Percentiles rank a stretch among this genome's conserved stretches.
phyloP scores from a whole-genome alignment of 2,888 invertebrate species.

The Diarsia dahlii region DNA sequence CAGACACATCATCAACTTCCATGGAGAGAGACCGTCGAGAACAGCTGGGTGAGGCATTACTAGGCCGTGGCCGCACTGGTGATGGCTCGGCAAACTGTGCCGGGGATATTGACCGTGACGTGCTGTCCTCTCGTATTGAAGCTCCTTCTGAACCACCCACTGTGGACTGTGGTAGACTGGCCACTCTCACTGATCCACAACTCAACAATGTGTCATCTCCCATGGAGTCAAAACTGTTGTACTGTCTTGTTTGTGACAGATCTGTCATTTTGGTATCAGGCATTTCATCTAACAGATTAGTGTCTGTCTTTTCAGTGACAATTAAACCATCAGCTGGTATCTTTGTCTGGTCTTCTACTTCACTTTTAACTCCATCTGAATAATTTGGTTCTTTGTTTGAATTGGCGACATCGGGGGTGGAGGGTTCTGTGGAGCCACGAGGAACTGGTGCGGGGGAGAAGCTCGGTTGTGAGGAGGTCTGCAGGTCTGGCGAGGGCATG shows the following conservation, averaged over 20 bases:
- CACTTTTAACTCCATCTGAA: constrained; percentile 82
- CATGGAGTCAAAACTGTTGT: constrained; percentile 89
- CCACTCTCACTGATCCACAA: constrained; percentile 86
- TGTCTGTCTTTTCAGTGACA: constrained; percentile 88
- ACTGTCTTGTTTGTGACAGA: constrained; percentile 87
- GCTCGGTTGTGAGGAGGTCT: constrained; percentile 71
- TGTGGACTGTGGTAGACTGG: constrained; percentile 83
- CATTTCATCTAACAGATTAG: constrained; percentile 88
- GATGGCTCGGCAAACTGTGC: constrained; percentile 88
- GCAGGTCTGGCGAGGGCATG: constrained; percentile 77
- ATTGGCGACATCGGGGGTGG: constrained; percentile 78
- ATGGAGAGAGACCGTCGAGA: constrained; percentile 87
- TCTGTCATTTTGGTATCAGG: constrained; percentile 90
- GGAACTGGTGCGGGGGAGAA: constrained; percentile 76
- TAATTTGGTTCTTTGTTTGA: constrained; percentile 84
- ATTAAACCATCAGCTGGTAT: constrained; percentile 87
- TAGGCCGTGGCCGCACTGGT: constrained; percentile 82
- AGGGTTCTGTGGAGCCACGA: constrained; percentile 79
- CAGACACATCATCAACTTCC: constrained; percentile 88
- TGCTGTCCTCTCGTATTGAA: constrained; percentile 84
- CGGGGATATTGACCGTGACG: constrained; percentile 86
- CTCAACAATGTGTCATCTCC: constrained; percentile 86
- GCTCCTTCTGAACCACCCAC: constrained; percentile 82
- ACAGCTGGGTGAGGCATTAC: constrained; percentile 86
- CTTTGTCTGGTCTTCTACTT: constrained; percentile 81